Evolutionary conservation across 1,140 invertebrate species (phyloP), one percentile per base, ranked within the genome.

Genomic region (Probaryconus sp.): DNA sequence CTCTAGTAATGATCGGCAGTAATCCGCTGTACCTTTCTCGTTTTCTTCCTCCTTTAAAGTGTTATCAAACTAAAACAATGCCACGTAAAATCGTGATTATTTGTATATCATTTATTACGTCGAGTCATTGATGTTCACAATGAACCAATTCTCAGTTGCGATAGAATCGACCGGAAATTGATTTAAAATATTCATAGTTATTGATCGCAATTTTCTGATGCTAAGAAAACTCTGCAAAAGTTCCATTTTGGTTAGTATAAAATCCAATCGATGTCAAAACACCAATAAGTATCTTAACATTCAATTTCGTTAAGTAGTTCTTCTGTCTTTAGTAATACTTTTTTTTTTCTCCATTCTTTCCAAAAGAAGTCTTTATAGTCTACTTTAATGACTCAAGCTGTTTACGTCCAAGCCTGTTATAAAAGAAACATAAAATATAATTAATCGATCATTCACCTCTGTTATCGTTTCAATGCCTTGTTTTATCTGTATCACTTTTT

Each of bases 11-110:
- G 11, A 58, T 64, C 30, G 1, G 6, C 20, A 9, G 24, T 64
- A 58, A 48, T 48, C 33, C n/a, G n/a, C 31, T 55, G 13, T 58
- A 51, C 68, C 51, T 56, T 71, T 71, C 45, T 50, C 48, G 40
- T 60, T 73, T 61, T 67, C 28, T 64, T 67, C 11, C 47, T 48
- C 42, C 38, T 63, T 33, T 50, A 45, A 45, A 53, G 30, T 53
- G 33, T 43, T 51, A 43, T 13, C 20, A 7, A 35, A 35, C 26
- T 1, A 4, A 48, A 58, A 50, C 26, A 30, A 33, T 30, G 14
- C 7, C 14, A 30, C 37, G 24, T 1, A 31, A 10, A 48, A 30
- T 21, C 7, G 16, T 31, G 30, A 5, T 31, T 31, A 10, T 7
- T 10, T 38, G 9, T 38, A 4, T 3, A 37, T 37, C 4, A 37